A percentile compares a stretch with the other conserved stretches of the same genome.
These are phyloP conservation scores for Psilopsiagon aymara DNA, from an alignment of 2,113 vertebrate genomes.

Conservation along the genomic window DNA sequence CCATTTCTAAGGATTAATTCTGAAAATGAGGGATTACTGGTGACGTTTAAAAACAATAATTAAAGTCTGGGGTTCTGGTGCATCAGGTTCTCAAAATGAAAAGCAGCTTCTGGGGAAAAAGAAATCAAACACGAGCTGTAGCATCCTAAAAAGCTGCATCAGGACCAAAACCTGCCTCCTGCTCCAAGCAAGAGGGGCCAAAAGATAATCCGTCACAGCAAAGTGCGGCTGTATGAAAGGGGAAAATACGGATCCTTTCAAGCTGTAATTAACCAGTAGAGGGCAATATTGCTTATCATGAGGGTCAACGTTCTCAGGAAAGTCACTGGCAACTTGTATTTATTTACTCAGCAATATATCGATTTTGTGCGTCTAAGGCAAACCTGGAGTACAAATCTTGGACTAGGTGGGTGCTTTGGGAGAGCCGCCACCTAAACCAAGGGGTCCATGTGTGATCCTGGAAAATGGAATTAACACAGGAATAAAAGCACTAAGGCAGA, in stretches of 20 bases:
- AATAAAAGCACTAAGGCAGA: neutral
- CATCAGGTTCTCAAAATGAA: neutral
- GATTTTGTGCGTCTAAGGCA: rapidly evolving
- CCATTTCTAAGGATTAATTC: neutral
- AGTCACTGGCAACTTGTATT: neutral
- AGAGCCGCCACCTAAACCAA: neutral
- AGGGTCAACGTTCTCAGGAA: neutral
- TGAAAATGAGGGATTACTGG: neutral
- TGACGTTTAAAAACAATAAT: neutral
- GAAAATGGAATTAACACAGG: neutral
- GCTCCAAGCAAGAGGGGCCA: neutral
- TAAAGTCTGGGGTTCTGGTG: neutral
- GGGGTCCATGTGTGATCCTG: neutral
- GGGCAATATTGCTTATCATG: constrained; percentile 51
- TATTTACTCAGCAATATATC: rapidly evolving
- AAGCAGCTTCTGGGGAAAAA: neutral
- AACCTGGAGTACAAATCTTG: neutral
- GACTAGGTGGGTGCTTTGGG: rapidly evolving
- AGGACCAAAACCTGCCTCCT: neutral
- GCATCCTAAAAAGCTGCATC: neutral
- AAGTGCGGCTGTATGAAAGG: neutral
- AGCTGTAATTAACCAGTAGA: constrained; percentile 9
- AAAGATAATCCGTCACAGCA: neutral
- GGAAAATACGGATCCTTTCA: neutral
- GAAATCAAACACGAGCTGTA: neutral